Base-by-base conservation (phyloP, 2,797 vertebrate genomes). In the Sebastes ruberrimus region DNA sequence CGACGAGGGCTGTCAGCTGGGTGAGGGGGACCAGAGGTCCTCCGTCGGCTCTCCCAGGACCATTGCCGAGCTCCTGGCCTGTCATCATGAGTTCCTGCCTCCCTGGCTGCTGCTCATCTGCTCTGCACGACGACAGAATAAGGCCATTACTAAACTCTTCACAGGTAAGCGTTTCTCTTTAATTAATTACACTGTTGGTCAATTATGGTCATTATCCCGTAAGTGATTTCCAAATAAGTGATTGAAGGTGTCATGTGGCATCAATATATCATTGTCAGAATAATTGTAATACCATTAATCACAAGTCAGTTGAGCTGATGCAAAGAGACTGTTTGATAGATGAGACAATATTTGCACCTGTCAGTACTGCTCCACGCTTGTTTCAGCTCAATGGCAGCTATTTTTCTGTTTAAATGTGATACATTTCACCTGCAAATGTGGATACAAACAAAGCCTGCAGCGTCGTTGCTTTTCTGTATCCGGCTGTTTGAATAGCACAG, bases 81-180 rank as follows among this genome's bases (percentile, higher is more conserved):
- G 95, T 71, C 98, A 99, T 85, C 98, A 99, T 0, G 97, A 99
- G 86, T 97, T 98, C 92, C 97, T 99, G 74, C 99, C 99, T 11
- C 97, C 99, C 0, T 99, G 99, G 99, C 94, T 99, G 42, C 95
- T 99, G 10, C 98, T 99, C 28, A 93, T 99, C 88, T 99, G 98
- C 89, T 99, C 98, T 0, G 97, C 98, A 10, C 96, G 98, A 7
- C 96, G 98, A 2, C 98, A 99, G 93, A 99, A 99, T 89, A 99
- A 98, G 93, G 96, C 97, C 85, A 97, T 99, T 78, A 99, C 98
- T 77, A 99, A 99, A 90, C 97, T 99, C 89, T 99, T 99, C 93
- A 98, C 98, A 89, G 98, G 99, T 95, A 80, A 74, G 3, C 27
- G 46, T 22, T 49, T 4, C 25, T 38, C 16, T 0, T 11, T 7